A percentile compares a stretch with the other conserved stretches of the same genome.
phyloP scores from a whole-genome alignment of 2,797 vertebrate genomes.

The Enteromius paludinosus region DNA sequence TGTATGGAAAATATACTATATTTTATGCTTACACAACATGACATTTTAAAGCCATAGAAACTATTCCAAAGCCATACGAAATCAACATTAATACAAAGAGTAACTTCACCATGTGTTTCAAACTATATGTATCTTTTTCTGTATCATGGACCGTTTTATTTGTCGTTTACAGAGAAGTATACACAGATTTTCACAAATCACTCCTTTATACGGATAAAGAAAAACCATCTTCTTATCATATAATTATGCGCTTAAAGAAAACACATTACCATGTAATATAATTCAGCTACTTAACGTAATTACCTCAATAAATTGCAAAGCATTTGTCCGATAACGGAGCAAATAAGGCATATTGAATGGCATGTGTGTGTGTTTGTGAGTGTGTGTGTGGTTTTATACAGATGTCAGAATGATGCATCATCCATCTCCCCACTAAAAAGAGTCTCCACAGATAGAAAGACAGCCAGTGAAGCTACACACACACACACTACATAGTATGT shows the following conservation, averaged over 20 bases:
- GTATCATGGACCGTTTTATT: neutral
- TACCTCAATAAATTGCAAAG: slow-evolving; percentile 45
- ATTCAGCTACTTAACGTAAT: slow-evolving; percentile 34
- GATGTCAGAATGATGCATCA: slow-evolving; percentile 52
- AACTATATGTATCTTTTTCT: neutral
- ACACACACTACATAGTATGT: slow-evolving; percentile 21
- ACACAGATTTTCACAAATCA: neutral
- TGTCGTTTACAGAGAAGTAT: neutral
- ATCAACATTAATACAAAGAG: neutral
- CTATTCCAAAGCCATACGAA: neutral
- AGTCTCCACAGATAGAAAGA: slow-evolving; percentile 46
- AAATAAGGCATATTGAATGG: neutral
- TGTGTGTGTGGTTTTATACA: slow-evolving; percentile 47
- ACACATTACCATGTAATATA: slow-evolving; percentile 40
- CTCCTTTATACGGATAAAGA: neutral
- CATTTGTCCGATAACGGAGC: neutral
- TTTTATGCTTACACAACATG: neutral
- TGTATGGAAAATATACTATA: neutral
- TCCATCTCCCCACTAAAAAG: slow-evolving; percentile 55
- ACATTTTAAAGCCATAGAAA: neutral
- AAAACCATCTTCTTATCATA: slow-evolving; percentile 34
- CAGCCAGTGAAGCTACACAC: slow-evolving; percentile 27
- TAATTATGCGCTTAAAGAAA: slow-evolving; percentile 44
- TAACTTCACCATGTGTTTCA: neutral
- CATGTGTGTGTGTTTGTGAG: slow-evolving; percentile 35